These are phyloP conservation scores for Myiotriccus ornatus DNA, from an alignment of 2,797 vertebrate genomes.

Conservation along the genomic window DNA sequence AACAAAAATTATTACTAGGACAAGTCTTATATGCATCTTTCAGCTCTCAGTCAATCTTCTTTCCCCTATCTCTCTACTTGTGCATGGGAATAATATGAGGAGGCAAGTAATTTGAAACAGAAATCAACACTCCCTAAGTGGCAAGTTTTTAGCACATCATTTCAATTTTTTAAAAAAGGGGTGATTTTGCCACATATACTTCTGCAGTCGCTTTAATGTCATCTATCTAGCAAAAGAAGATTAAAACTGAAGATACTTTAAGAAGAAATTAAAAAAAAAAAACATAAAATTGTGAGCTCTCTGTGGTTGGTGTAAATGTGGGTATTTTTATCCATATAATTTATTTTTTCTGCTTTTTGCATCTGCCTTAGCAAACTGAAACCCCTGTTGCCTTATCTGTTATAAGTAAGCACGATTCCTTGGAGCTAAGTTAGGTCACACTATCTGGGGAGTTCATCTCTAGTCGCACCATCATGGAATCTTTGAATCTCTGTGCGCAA, in stretches of 20 bases:
- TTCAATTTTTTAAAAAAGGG: neutral
- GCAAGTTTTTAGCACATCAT: neutral
- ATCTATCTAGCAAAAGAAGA: neutral
- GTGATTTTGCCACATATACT: neutral
- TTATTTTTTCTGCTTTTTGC: neutral
- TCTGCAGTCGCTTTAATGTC: neutral
- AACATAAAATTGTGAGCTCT: neutral
- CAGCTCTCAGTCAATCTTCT: neutral
- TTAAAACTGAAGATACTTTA: neutral
- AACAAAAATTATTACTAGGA: neutral
- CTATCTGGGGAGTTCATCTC: neutral
- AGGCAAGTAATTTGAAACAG: neutral
- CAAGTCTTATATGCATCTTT: neutral
- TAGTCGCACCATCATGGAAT: neutral
- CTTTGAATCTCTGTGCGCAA: neutral
- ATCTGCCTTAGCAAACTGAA: neutral
- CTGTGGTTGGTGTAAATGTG: neutral
- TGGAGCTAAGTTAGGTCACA: neutral
- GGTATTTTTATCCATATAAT: neutral
- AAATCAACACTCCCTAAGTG: neutral
- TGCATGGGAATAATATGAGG: neutral
- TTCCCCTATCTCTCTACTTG: neutral
- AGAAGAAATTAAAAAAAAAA: neutral
- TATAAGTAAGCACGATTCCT: neutral
- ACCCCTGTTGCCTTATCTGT: neutral